Evolutionary conservation across 2,113 vertebrate genomes (phyloP), one percentile per base, ranked within the genome.

Genomic region (Hemiscyllium ocellatum): DNA sequence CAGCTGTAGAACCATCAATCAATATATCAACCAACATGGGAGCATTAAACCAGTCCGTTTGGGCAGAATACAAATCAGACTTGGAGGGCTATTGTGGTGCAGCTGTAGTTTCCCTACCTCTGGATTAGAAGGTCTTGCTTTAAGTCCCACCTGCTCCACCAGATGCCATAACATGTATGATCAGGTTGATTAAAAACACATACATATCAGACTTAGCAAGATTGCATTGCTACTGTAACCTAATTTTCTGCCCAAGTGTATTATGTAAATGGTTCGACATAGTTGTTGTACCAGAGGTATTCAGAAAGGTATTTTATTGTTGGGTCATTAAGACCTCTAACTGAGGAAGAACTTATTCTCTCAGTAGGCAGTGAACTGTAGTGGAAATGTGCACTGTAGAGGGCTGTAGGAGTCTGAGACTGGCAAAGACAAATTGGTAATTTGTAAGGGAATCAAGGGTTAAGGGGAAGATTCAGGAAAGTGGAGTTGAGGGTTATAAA

Each of bases 21-120:
- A 95, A 76, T 95, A 72, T 76, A 95, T 95, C 94, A 95, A 72
- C 52, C 94, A 95, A 47, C 94, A 33, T 50, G 94, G 94, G 68
- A 95, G 69, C 69, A 95, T 10, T 52, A 72, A 95, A 95, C 72
- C 94, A 95, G 69, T 95, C 66, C 29, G 94, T 95, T 95, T 95
- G 33, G 68, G 68, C 42, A 26, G 69, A 95, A 95, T 70, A 95
- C 68, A 76, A 95, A 95, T 95, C 68, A 95, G 68, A 95, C 69
- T 95, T 50, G 56, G 56, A 61, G 56, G 56, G 0, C 12, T 61
- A 12, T 61, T 61, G 56, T 61, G 12, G 56, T 0, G 56, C 56
- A 61, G 56, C 56, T 61, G 12, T 61, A 10, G 10, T 61, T 7
- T 61, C 56, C 56, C 56, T 61, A 61, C 2, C 8, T 61, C 8